Evolutionary conservation across 2,888 invertebrate genomes (phyloP).

Genomic region (Galerucella nymphaeae): DNA sequence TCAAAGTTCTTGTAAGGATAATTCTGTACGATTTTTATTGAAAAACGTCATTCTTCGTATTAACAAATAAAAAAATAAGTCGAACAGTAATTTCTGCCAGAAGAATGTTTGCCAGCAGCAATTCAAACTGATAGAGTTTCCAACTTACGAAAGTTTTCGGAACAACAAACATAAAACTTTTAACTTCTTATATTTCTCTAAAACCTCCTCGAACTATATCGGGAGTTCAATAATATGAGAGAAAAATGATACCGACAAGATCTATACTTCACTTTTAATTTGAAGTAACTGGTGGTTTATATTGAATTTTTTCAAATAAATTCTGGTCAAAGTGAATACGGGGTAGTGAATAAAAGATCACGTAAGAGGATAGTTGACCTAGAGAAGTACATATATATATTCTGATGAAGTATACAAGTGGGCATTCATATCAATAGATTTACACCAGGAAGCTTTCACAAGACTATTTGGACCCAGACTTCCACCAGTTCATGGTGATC

Average conservation of each 20-base stretch:
- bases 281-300: not conserved
- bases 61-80: conserved; percentile 32
- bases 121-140: conserved; percentile 45
- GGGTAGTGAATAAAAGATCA: too few species aligned
- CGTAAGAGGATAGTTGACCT: too few species aligned
- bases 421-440: too few species aligned
- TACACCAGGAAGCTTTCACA: too few species aligned
- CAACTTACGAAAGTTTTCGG: conserved; percentile 52
- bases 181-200: conserved; percentile 52
- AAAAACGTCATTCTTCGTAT: not conserved
- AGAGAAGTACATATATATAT: too few species aligned
- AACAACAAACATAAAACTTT: conserved; percentile 57
- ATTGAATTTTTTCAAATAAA: not conserved
- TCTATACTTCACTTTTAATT: not conserved
- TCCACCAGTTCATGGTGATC: too few species aligned
- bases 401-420: too few species aligned
- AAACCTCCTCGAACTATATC: conserved; percentile 46
- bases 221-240: conserved; percentile 32
- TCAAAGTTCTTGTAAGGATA: too few species aligned
- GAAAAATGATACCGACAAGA: conserved; percentile 12
- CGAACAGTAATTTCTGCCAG: conserved; percentile 48
- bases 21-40: not conserved
- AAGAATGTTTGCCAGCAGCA: conserved; percentile 49
- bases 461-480: too few species aligned
- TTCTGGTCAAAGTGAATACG: not conserved